phyloP scores from a whole-genome alignment of 2,113 vertebrate genomes.

The Mobula hypostoma region DNA sequence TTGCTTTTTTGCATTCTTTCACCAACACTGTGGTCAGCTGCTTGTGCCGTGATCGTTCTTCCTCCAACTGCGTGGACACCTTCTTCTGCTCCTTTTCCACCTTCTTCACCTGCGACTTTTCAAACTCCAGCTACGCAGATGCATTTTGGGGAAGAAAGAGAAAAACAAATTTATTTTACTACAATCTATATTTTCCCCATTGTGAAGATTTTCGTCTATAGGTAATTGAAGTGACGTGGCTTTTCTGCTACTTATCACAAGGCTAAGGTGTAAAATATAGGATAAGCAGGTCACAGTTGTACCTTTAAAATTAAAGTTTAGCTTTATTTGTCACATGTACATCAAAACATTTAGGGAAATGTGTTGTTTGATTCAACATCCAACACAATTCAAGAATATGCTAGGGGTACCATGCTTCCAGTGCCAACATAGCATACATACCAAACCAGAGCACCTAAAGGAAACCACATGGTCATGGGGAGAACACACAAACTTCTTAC shows the following conservation, averaged over 20 bases:
- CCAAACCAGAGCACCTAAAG: too few relatives aligned
- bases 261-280: neutral
- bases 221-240: neutral
- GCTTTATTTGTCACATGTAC: too few relatives aligned
- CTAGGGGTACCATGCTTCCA: too few relatives aligned
- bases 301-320: too few relatives aligned
- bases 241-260: neutral
- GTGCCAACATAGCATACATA: too few relatives aligned
- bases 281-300: neutral
- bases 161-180: neutral
- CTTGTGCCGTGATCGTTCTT: slow-evolving; percentile 82
- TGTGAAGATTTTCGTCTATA: neutral
- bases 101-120: slow-evolving; percentile 80
- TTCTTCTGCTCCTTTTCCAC: slow-evolving; percentile 85
- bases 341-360: too few relatives aligned
- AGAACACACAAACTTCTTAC: too few relatives aligned
- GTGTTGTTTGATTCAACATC: too few relatives aligned
- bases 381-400: too few relatives aligned
- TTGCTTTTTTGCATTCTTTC: slow-evolving; percentile 88
- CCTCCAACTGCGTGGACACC: slow-evolving; percentile 76
- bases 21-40: slow-evolving; percentile 82
- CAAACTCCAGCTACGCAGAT: slow-evolving; percentile 78
- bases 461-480: too few relatives aligned
- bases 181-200: neutral
- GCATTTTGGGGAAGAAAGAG: neutral